Evolutionary conservation across 2,797 vertebrate species (phyloP), one percentile per base, ranked within the genome.

Genomic region (Aphelocoma californica): DNA sequence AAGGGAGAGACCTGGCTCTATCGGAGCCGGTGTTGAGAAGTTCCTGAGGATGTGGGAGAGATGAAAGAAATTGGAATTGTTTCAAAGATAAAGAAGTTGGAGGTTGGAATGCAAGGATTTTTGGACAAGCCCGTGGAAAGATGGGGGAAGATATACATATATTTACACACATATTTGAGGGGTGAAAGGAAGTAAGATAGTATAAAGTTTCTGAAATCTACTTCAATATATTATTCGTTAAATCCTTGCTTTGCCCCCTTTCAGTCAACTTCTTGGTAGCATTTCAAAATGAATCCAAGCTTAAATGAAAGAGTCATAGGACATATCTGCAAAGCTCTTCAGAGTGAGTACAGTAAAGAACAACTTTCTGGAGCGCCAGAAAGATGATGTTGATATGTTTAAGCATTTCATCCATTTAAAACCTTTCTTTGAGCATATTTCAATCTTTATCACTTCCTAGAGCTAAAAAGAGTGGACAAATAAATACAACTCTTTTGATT

Each of bases 401-500:
- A 91, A 81, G n/a, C 9, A 92, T 74, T 83, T 92, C 60, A 73
- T 67, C 66, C 48, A n/a, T 83, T 94, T 90, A 80, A 95, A 90
- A 77, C 6, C 13, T 77, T 86, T 77, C 73, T 90, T 90, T 66
- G 84, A 61, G 66, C 10, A 21, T 24, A n/a, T 67, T 94, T 92
- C 86, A 86, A 80, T 61, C 77, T 83, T 88, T 70, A 42, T 86
- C 67, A 64, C 66, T 53, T 92, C 34, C 66, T 66, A 86, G 38
- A 93, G 38, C 38, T 90, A 80, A 53, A 90, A 91, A 79, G 34
- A 92, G 20, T 80, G 51, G 73, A 90, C 29, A 73, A 95, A 92
- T 79, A 88, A 94, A 92, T 84, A 73, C 45, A 80, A 70, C 42
- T 84, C 70, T 91, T 92, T 56, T 60, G n/a, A 66, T 36, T 88